Evolutionary conservation across 2,113 vertebrate genomes (phyloP), one percentile per base, ranked within the genome.

Genomic region (Apodemus sylvaticus): DNA sequence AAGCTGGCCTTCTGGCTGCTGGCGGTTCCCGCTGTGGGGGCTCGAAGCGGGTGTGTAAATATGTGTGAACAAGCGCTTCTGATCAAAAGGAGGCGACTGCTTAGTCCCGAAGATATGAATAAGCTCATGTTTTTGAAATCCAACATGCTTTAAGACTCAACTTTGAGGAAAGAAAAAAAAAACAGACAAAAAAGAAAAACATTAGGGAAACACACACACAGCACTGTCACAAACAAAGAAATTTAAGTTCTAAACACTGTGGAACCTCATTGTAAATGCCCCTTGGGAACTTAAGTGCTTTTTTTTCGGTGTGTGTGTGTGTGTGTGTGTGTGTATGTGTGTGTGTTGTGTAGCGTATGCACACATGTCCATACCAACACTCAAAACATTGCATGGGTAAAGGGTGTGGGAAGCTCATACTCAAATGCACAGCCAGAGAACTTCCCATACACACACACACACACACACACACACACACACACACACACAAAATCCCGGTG

Each of bases 41-140:
- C 99, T 91, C 98, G 99, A 83, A 99, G 98, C 1, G 99, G 99
- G 96, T 99, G 99, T 94, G 98, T 99, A 95, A 99, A 99, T 97
- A 99, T 99, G 98, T 99, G 99, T 77, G 99, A 99, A 98, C 99
- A 99, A 98, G 99, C 99, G 13, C 98, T 99, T 98, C 99, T 99
- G 2, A 99, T 99, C 98, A 99, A 99, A 98, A 98, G 99, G 98
- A 99, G 98, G 98, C 99, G 99, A 79, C 99, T 99, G 97, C 99
- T 99, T 86, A 99, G 99, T 78, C 99, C 99, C 0, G 99, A 99
- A 98, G 99, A 99, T 96, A 99, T 99, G 99, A 99, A 99, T 99
- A 99, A 99, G 98, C 99, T 99, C 82, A 99, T 99, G 99, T 99
- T 99, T 98, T 99, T 99, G 98, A 99, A 99, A 98, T 99, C 99